A percentile compares a stretch with the other conserved stretches of the same genome.
phyloP scores from a whole-genome alignment of 2,797 vertebrate genomes.

The Amniataba percoides region DNA sequence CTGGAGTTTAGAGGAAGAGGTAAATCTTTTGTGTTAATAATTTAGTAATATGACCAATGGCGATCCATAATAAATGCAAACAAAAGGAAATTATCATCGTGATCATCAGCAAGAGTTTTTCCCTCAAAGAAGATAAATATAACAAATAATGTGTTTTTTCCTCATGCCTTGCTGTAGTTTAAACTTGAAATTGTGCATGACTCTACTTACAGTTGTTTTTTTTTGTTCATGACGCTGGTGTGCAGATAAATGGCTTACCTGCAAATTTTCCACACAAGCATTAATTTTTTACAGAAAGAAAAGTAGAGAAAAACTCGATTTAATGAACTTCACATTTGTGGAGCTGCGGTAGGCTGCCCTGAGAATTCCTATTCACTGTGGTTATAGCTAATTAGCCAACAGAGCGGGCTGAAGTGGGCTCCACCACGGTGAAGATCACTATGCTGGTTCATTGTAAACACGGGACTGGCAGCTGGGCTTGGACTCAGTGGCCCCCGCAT shows the following conservation, averaged over 20 bases:
- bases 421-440: slow-evolving; percentile 27
- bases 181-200: too few species aligned
- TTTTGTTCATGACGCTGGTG: neutral
- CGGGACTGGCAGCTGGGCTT: slow-evolving; percentile 28
- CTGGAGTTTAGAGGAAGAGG: slow-evolving; percentile 29
- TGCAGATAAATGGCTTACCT: neutral
- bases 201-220: too few species aligned
- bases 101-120: neutral
- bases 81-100: slow-evolving; percentile 25
- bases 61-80: neutral
- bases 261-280: slow-evolving; percentile 8
- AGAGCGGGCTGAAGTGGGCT: slow-evolving; percentile 31
- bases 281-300: neutral
- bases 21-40: slow-evolving; percentile 38
- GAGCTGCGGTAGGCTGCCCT: slow-evolving; percentile 11
- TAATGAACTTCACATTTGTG: slow-evolving; percentile 3
- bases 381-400: slow-evolving; percentile 53
- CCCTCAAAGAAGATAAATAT: neutral
- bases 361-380: slow-evolving; percentile 30
- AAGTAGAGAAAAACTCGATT: neutral
- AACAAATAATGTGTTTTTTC: neutral
- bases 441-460: slow-evolving; percentile 37
- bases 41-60: slow-evolving; percentile 30
- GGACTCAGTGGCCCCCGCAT: slow-evolving; percentile 26
- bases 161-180: neutral